Conservation (phyloP, 1,140 invertebrate species). For the Euglossa dilemma region DNA sequence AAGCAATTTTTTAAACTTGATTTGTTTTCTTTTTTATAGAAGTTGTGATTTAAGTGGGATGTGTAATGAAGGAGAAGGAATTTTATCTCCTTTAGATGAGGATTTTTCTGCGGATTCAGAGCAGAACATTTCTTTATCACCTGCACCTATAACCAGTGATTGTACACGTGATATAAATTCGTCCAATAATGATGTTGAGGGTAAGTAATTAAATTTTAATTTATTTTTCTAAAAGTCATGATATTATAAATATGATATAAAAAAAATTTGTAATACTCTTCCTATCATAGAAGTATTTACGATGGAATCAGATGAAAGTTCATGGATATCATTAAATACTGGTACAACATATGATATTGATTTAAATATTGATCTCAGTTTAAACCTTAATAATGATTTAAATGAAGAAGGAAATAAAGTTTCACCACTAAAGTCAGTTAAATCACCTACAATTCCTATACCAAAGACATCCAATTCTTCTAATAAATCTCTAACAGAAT, state of each 20-base stretch:
- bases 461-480: constrained; percentile 80
- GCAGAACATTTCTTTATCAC: constrained; percentile 72
- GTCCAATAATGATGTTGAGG: constrained; percentile 74
- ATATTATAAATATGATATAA: not conserved
- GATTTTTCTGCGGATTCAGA: constrained; percentile 84
- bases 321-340: constrained; percentile 61
- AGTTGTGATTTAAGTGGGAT: constrained; percentile 78
- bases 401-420: constrained; percentile 71
- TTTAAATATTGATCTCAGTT: constrained; percentile 69
- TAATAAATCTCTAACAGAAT: constrained; percentile 80
- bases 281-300: constrained; percentile 81
- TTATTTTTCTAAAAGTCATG: not conserved
- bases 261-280: constrained; percentile 11
- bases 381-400: constrained; percentile 75
- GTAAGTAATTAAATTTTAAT: constrained; percentile 27
- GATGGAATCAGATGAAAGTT: constrained; percentile 84
- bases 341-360: constrained; percentile 65
- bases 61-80: constrained; percentile 80
- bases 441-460: constrained; percentile 85
- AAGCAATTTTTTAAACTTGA: constrained; percentile 20
- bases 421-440: constrained; percentile 72
- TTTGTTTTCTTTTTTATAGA: constrained; percentile 57
- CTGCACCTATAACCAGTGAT: constrained; percentile 49
- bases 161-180: constrained; percentile 29
- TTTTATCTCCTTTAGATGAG: constrained; percentile 86